Evolutionary conservation across 2,113 vertebrate species (phyloP).

Genomic region (Gavialis gangeticus): DNA sequence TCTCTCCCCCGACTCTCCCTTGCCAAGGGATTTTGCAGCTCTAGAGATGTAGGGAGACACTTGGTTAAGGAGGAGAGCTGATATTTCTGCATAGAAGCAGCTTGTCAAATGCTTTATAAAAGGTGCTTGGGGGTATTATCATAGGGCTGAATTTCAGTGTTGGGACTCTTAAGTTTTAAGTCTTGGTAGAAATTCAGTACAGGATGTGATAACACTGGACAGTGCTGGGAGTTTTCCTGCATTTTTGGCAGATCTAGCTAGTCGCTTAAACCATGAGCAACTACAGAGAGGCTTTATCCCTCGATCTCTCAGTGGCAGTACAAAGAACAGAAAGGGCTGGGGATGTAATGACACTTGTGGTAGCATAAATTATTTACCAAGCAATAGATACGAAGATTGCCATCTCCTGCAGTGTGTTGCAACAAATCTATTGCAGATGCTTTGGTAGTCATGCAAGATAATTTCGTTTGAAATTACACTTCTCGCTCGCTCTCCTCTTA

Average conservation of each 20-base stretch:
- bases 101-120: background rate
- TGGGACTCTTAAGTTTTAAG: background rate
- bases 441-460: conserved; percentile 44
- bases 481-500: background rate
- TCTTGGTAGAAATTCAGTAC: background rate
- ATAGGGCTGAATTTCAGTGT: background rate
- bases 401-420: conserved; percentile 60
- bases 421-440: conserved; percentile 62
- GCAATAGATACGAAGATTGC: conserved; percentile 42
- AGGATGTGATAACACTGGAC: background rate
- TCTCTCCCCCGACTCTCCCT: background rate
- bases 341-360: conserved; percentile 65
- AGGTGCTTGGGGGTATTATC: background rate
- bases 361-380: conserved; percentile 73
- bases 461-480: conserved; percentile 60
- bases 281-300: conserved; percentile 56
- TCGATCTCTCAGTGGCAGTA: conserved; percentile 50
- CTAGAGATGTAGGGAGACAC: background rate
- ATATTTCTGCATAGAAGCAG: background rate
- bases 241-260: background rate
- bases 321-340: conserved; percentile 64
- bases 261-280: conserved; percentile 44
- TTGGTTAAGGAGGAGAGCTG: background rate
- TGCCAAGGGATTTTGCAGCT: accelerated
- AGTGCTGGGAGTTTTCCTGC: background rate